Base-by-base conservation (phyloP, 2,888 invertebrate genomes). In the Mesorhabditis belari region DNA sequence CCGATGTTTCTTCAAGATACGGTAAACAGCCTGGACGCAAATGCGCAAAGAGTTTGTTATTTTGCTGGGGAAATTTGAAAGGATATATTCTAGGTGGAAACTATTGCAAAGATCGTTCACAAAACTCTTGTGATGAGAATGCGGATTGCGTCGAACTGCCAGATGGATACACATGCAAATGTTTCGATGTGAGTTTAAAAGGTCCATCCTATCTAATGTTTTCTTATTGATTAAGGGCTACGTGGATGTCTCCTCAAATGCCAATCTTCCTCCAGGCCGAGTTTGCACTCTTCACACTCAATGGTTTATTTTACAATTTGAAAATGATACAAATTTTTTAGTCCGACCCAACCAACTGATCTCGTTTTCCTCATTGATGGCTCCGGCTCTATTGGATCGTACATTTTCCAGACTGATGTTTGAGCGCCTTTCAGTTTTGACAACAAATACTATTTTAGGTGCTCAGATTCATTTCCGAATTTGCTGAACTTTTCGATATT, bases 301-400 rank as follows among this genome's bases (percentile, higher is more conserved):
- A 19, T 80, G 80, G 67, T 66, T 55, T 21, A 49, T 4, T 19
- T 35, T 51, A n/a, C 21, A 55, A 12, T 9, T 12, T 44, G 23
- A 35, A 5, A 58, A 25, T 51, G 28, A 17, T 35, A 17, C 44
- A 26, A 51, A 4, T 21, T 17, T 64, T 64, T 50, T 61, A 67
- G 69, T 57, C 75, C 77, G 9, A 69, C 67, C n/a, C 78, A 77
- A 29, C 64, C 65, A n/a, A 76, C 79, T 17, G 79, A 79, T 56
- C 65, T 79, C 44, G 74, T 79, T 21, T 79, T 79, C 67, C 63
- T 79, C 29, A 66, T 79, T 56, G 79, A 79, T 59, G 79, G 79
- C 21, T 75, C 75, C 44, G 79, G 79, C 27, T 75, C 75, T 9
- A 79, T 79, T 59, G 79, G 79, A 51, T 71, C 73, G 1, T 69